These are phyloP conservation scores for Anisognathus igniventris DNA, from an alignment of 2,797 vertebrate genomes.

Conservation along the genomic window DNA sequence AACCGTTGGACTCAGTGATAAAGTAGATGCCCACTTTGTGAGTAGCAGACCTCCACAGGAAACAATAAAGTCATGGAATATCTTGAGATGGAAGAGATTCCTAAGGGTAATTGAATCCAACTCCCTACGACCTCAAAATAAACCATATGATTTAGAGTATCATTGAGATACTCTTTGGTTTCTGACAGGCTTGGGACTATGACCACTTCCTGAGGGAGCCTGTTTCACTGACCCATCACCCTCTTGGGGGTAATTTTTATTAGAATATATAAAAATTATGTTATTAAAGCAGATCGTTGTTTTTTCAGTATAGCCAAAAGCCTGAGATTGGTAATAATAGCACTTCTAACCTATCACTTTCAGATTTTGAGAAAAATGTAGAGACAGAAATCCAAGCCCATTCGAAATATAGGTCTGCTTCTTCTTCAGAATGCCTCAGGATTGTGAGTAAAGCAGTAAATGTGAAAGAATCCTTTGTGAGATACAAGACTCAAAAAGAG, in stretches of 20 bases:
- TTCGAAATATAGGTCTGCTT: background rate
- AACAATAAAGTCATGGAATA: background rate
- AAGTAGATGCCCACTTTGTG: background rate
- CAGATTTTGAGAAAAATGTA: background rate
- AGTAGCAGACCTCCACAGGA: background rate
- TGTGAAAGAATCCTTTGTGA: background rate
- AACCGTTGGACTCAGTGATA: fast-evolving
- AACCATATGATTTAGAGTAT: background rate
- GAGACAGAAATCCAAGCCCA: background rate
- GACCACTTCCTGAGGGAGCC: background rate
- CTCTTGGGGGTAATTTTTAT: background rate
- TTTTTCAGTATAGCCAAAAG: background rate
- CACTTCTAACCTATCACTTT: background rate
- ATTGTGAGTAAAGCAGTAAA: background rate
- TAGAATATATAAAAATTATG: background rate
- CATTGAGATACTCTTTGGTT: background rate
- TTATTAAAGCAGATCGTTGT: background rate
- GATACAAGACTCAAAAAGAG: background rate
- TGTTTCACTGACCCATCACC: background rate
- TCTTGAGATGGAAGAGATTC: background rate
- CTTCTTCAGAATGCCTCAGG: background rate
- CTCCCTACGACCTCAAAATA: background rate
- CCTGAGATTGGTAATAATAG: background rate
- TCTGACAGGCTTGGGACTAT: background rate
- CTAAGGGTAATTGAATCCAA: fast-evolving